Conservation (phyloP, 64 coral and sea anemone genomes). For the Hydrozoanthus tunicans region DNA sequence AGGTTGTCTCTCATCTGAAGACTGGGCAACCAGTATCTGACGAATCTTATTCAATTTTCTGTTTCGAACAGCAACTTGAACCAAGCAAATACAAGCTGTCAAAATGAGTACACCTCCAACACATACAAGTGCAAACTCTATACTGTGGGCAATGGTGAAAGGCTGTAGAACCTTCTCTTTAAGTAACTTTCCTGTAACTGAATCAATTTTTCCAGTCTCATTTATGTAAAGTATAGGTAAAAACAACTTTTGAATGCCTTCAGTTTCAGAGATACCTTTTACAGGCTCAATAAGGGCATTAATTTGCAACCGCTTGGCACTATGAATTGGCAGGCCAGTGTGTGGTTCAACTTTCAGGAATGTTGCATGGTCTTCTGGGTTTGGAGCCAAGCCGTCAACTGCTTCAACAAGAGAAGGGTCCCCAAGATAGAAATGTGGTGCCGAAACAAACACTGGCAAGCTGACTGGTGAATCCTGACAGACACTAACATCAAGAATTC, state of each 20-base stretch:
- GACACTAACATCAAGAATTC: conserved; percentile 83
- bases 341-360: conserved; percentile 85
- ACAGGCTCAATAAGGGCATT: conserved; percentile 81
- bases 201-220: conserved; percentile 76
- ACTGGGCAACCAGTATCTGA: not conserved
- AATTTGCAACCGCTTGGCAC: conserved; percentile 78
- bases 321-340: conserved; percentile 77
- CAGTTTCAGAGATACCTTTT: conserved; percentile 49
- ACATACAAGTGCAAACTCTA: conserved; percentile 74
- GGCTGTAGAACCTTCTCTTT: conserved; percentile 76
- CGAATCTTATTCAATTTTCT: conserved; percentile 55
- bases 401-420: conserved; percentile 43
- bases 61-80: conserved; percentile 42
- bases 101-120: conserved; percentile 78
- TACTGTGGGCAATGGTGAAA: conserved; percentile 71
- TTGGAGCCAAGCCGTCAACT: conserved; percentile 78
- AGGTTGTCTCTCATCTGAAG: conserved; percentile 56
- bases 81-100: conserved; percentile 56
- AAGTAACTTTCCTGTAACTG: conserved; percentile 54
- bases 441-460: conserved; percentile 86
- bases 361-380: conserved; percentile 79
- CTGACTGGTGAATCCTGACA: conserved; percentile 76
- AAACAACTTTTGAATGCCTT: conserved; percentile 65
- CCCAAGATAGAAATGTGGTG: conserved; percentile 94
- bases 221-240: conserved; percentile 86